A percentile compares a stretch with the other conserved stretches of the same genome.
phyloP scores from a whole-genome alignment of 2,113 vertebrate genomes.

The Todiramphus chloris region DNA sequence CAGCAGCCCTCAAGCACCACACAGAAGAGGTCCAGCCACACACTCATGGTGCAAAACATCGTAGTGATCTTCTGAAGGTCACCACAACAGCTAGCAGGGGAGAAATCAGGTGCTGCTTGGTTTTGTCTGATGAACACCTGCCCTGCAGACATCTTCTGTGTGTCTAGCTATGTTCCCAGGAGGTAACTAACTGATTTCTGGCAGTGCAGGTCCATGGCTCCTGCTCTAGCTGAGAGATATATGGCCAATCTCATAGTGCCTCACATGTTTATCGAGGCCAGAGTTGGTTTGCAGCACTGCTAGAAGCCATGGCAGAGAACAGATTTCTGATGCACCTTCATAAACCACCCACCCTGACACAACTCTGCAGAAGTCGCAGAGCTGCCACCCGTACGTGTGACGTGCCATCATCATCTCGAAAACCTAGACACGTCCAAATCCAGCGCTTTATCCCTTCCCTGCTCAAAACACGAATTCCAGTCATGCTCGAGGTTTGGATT shows the following conservation, averaged over 20 bases:
- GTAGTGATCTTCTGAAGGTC: background rate
- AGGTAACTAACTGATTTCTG: background rate
- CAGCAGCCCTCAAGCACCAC: background rate
- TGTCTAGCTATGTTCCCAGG: background rate
- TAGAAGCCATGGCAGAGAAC: background rate
- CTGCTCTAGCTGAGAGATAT: background rate
- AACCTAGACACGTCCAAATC: background rate
- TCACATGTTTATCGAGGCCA: background rate
- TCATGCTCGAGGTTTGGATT: slow-evolving; percentile 9
- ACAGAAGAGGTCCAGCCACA: background rate
- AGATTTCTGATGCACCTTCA: background rate
- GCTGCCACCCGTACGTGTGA: background rate
- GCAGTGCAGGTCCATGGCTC: background rate
- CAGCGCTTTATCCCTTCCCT: background rate
- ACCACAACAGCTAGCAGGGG: background rate
- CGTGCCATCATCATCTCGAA: background rate
- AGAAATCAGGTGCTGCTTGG: fast-evolving
- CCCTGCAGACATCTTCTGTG: background rate
- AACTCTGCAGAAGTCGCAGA: background rate
- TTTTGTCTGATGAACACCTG: background rate
- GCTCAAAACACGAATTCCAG: slow-evolving; percentile 33
- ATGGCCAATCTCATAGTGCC: background rate
- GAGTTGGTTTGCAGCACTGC: background rate
- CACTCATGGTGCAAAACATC: fast-evolving
- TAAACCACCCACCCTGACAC: background rate